Evolutionary conservation across 2,888 invertebrate species (phyloP).

Genomic region (Chymomyza amoena): DNA sequence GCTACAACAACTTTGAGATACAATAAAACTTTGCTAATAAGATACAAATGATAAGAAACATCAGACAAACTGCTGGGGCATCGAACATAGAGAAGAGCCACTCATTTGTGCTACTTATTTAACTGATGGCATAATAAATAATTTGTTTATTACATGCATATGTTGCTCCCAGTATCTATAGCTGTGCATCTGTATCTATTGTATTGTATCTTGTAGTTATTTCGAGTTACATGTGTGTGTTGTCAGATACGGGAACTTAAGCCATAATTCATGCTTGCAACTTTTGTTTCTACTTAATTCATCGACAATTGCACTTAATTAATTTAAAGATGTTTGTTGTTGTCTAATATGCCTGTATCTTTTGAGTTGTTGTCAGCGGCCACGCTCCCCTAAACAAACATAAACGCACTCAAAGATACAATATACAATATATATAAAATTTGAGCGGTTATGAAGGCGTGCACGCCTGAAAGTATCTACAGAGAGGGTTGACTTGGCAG

Average conservation of each 20-base stretch:
- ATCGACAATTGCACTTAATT: constrained; percentile 66
- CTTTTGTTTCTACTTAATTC: constrained; percentile 65
- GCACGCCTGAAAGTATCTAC: neutral
- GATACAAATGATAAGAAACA: constrained; percentile 64
- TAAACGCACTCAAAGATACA: neutral
- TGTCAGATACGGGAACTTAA: constrained; percentile 5
- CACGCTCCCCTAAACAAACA: constrained; percentile 1
- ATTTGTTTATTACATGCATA: constrained; percentile 68
- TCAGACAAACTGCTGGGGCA: neutral
- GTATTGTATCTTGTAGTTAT: constrained; percentile 29
- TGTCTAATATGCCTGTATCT: constrained; percentile 44
- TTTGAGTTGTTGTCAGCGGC: constrained; percentile 7
- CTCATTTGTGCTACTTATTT: constrained; percentile 50
- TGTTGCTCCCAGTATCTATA: constrained; percentile 36
- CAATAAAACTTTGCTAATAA: constrained; percentile 65
- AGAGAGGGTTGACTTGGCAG: constrained; percentile 13
- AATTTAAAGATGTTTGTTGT: constrained; percentile 65
- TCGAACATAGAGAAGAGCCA: neutral
- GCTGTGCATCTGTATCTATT: constrained; percentile 49
- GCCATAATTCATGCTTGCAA: constrained; percentile 61
- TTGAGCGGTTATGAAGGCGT: constrained; percentile 61
- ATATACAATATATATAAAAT: constrained; percentile 27
- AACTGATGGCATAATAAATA: constrained; percentile 70
- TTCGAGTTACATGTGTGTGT: constrained; percentile 26
- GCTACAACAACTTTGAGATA: constrained; percentile 37